Evolutionary conservation across 1,140 invertebrate species (phyloP), one percentile per base, ranked within the genome.

Genomic region (Anoplophora glabripennis): DNA sequence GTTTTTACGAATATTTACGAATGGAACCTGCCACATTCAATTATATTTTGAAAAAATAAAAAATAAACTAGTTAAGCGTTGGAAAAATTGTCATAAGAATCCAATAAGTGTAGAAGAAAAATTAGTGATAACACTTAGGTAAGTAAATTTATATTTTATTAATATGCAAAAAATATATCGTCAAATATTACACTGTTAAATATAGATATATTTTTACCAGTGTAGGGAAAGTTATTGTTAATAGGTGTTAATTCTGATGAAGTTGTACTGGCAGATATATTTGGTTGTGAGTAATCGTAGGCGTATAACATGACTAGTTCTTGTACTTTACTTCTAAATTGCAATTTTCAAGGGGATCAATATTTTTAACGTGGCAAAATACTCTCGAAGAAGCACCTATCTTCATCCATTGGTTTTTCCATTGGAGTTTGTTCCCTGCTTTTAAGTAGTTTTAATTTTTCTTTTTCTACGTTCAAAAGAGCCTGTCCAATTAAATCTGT

Each of bases 331-430:
- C 78, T 77, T 15, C 77, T 65, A 1, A 78, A 48, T 73, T 77
- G 76, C 44, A 79, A 54, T 46, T 79, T 79, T 52, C 76, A 0
- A 72, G 73, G n/a, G 78, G 76, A 3, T 66, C 67, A 33, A 79
- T 54, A 33, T 77, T 78, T 47, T 70, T 75, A 0, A 79, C 75
- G 61, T 78, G 78, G 4, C 77, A 76, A 14, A 79, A 79, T 56
- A 57, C 77, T 79, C 53, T 78, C 73, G 34, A 79, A 78, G 65
- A 79, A 78, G 0, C 74, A 72, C 38, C 77, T 70, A 65, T 79
- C 77, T 57, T 78, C 77, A 46, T 78, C 76, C 51, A 77, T 2
- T 40, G 38, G 14, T 28, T 28, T 5, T 28, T 28, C 5, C 8
- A n/a, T 37, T 7, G 7, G n/a, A 8, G 36, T 37, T n/a, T 40